Evolutionary conservation across 2,888 invertebrate species (phyloP).

Genomic region (Germaria angustata): DNA sequence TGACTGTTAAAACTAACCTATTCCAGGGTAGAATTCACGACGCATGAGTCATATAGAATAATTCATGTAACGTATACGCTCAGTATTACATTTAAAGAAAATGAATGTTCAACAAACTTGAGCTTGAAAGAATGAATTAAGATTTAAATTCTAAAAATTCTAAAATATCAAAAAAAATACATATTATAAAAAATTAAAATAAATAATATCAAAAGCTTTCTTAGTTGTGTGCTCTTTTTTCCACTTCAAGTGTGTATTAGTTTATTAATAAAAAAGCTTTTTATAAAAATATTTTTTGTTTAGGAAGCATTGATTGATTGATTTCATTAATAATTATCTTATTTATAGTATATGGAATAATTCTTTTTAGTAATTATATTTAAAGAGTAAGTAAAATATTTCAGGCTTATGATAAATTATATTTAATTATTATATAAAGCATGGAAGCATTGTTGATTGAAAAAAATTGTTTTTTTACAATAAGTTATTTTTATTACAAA

Average conservation of each 20-base stretch:
- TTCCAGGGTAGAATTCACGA: too few species aligned
- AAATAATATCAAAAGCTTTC: background rate
- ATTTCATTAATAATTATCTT: slow-evolving; percentile 21
- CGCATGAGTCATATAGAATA: too few species aligned
- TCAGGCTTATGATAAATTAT: slow-evolving; percentile 45
- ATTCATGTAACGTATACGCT: too few species aligned
- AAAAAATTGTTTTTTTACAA: too few species aligned
- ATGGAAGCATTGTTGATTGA: slow-evolving; percentile 63
- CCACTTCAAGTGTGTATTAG: background rate
- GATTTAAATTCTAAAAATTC: background rate
- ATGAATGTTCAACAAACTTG: too few species aligned
- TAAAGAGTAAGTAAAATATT: slow-evolving; percentile 24
- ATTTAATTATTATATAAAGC: slow-evolving; percentile 46
- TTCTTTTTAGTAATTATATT: background rate
- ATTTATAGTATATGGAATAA: background rate
- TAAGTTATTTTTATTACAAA: slow-evolving; percentile 1
- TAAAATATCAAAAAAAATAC: background rate
- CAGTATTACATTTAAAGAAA: too few species aligned
- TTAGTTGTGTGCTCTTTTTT: slow-evolving; percentile 56
- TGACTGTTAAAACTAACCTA: too few species aligned
- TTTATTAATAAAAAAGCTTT: slow-evolving; percentile 54
- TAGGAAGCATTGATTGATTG: slow-evolving; percentile 64
- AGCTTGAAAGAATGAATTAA: too few species aligned
- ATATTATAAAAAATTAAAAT: background rate
- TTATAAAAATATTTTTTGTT: slow-evolving; percentile 61